Conservation (phyloP, 2,113 vertebrate genomes). For the Rhinichthys klamathensis region DNA sequence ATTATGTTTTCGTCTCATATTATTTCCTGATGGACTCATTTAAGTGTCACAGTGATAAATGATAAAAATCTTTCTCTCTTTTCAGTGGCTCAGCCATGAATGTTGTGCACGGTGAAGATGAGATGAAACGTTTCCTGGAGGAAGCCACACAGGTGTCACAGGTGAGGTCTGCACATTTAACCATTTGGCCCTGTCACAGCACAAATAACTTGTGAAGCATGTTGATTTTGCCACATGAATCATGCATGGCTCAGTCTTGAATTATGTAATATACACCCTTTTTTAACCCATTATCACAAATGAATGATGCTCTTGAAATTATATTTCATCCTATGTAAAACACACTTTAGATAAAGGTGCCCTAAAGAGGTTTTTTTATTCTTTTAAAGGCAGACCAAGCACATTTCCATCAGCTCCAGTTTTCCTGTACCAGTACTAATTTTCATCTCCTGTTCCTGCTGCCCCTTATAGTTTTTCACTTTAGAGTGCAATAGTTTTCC, state of each 20-base stretch:
- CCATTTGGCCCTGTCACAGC: background rate
- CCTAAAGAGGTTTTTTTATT: background rate
- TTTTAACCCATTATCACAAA: background rate
- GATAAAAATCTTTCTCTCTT: slow-evolving; percentile 39
- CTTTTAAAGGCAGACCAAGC: background rate
- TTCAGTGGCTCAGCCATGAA: slow-evolving; percentile 95
- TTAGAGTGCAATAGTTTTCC: slow-evolving; percentile 10
- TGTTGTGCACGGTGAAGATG: slow-evolving; percentile 86
- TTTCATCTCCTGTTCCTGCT: background rate
- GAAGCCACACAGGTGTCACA: slow-evolving; percentile 94
- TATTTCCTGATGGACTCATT: slow-evolving; percentile 51
- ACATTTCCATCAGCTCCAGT: slow-evolving; percentile 7
- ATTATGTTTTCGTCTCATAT: slow-evolving; percentile 57
- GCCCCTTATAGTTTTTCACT: background rate
- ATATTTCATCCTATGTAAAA: background rate
- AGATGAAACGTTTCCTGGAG: slow-evolving; percentile 93
- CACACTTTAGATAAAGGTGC: background rate
- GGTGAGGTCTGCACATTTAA: slow-evolving; percentile 72
- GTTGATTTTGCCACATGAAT: background rate
- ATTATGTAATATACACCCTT: background rate
- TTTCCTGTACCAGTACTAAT: slow-evolving; percentile 4
- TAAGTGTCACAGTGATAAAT: slow-evolving; percentile 30
- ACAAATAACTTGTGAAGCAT: background rate
- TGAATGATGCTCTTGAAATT: background rate
- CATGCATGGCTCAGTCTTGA: background rate